Evolutionary conservation across 2,113 vertebrate genomes (phyloP), one percentile per base, ranked within the genome.

Genomic region (Aegotheles bennettii): DNA sequence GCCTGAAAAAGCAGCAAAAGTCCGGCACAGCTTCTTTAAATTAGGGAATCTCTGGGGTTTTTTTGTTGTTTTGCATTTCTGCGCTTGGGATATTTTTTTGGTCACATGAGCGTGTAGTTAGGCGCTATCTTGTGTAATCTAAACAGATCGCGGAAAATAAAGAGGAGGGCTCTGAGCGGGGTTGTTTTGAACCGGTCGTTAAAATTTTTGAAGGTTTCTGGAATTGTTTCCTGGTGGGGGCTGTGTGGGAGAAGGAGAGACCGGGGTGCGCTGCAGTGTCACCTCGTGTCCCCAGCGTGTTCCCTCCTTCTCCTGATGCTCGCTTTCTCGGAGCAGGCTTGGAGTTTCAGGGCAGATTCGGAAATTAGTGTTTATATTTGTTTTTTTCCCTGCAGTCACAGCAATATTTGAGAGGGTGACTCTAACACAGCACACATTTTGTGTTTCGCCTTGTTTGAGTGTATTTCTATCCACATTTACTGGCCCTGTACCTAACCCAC

Each of bases 61-160:
- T 89, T 28, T 29, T 56, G 33, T 93, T 93, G 88, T 60, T 95
- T 85, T 21, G 40, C 50, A 2, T 96, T 89, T 90, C 83, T 88
- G 67, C 0, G 1, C 57, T 89, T 77, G 63, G 82, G 87, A 16
- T 75, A 45, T 47, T 40, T 90, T 91, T 91, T 81, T 7, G 47
- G 88, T 85, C 63, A 73, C 26, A 48, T 74, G 95, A 80, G 60
- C 15, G 2, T 17, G 67, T 54, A 65, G 89, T 96, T 84, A 88
- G 81, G 61, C 77, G 59, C 40, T 65, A 77, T 84, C 71, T 93
- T 74, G 70, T 92, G 59, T 87, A 87, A 92, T 88, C 92, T 92
- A 92, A 83, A 70, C 91, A 87, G 42, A 54, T 81, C 48, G 56
- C 82, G 93, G 70, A 84, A 84, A 96, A 45, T 87, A 38, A 91